Base-by-base conservation (phyloP, 1,140 invertebrate genomes). In the Bombus sylvicola region DNA sequence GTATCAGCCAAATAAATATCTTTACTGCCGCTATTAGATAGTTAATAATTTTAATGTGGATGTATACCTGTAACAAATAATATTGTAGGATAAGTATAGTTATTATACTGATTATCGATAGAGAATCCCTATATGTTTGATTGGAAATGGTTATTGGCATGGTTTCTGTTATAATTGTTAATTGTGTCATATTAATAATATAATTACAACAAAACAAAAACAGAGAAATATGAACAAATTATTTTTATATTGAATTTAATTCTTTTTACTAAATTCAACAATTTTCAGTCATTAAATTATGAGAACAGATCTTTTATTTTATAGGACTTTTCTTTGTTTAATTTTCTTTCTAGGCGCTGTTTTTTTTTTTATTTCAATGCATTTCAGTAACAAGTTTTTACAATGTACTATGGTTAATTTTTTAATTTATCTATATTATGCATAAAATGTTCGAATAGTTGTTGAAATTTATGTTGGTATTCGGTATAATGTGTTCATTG, bases 21-120 rank as follows among this genome's bases (percentile, higher is more conserved):
- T 79, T 74, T 66, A 80, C 22, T 59, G 53, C 18, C 3, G 73
- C 28, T 87, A 43, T 81, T 87, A 81, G 41, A 85, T 85, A 87
- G 72, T 47, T 87, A 37, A 79, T 80, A 73, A 37, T 53, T 57
- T 85, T 76, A 83, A 68, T 73, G 69, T 80, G 76, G 64, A 78
- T 85, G 88, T 47, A 69, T 47, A 81, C 74, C 76, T 76, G 43
- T 76, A 76, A 66, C 4, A 39, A 39, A 41, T 37, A 43, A 68
- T 39, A 57, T 9, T 28, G n/a, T 78, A 83, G 37, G 41, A 68
- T n/a, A 47, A 12, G 22, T 80, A 18, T 69, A 39, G 22, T 68
- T 43, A 34, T 15, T 47, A 34, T 25, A 41, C 28, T 41, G 28
- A 77, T 41, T 77, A 59, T n/a, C 0, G 4, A 66, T 39, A 37